A percentile compares a stretch with the other conserved stretches of the same genome.
These are phyloP conservation scores for Cylloceria caligata DNA, from an alignment of 2,888 invertebrate genomes.

Conservation along the genomic window DNA sequence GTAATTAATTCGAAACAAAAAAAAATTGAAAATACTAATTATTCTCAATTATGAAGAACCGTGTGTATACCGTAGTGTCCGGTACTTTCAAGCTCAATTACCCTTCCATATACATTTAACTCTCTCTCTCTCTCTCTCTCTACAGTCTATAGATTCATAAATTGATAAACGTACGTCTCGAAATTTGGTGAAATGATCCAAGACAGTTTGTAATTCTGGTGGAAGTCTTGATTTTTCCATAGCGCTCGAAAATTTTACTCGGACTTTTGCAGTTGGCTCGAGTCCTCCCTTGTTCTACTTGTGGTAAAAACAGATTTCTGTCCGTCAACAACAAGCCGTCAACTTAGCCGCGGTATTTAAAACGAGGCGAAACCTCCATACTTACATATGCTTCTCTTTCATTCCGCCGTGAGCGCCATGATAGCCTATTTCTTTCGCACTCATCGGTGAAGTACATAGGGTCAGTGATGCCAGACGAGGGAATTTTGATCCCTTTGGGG, in stretches of 20 bases:
- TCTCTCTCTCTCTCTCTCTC: too few relatives aligned
- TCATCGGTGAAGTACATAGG: too few relatives aligned
- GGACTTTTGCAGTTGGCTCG: not conserved
- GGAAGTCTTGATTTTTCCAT: slow-evolving; percentile 55
- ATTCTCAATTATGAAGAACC: not conserved
- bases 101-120: not conserved
- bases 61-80: not conserved
- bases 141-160: not conserved
- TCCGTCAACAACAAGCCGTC: not conserved
- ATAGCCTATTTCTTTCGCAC: too few relatives aligned
- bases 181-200: slow-evolving; percentile 59
- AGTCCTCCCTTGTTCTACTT: not conserved
- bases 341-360: not conserved
- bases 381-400: too few relatives aligned
- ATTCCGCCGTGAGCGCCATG: too few relatives aligned
- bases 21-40: not conserved
- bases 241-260: not conserved
- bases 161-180: slow-evolving; percentile 55
- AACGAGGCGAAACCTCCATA: too few relatives aligned
- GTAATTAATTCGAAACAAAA: not conserved
- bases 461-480: too few relatives aligned
- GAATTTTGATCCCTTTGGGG: too few relatives aligned
- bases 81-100: not conserved
- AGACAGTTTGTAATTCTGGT: slow-evolving; percentile 58
- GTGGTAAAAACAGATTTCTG: not conserved